Conservation (phyloP, 1,140 invertebrate genomes). For the Diorhabda elongata region DNA sequence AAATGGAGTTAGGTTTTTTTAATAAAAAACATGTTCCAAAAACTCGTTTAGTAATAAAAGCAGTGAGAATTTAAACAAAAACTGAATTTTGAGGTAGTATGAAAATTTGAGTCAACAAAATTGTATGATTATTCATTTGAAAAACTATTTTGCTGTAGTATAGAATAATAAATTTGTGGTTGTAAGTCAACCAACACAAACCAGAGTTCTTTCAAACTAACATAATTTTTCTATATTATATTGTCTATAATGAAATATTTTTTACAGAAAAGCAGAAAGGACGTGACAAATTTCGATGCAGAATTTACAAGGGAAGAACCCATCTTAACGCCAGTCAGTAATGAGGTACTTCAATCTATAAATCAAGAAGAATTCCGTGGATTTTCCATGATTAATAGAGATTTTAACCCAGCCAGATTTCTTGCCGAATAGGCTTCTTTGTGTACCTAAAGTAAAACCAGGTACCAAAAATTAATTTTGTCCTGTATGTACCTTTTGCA, state of each 20-base stretch:
- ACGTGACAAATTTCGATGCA: conserved; percentile 97
- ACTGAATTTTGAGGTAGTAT: too few relatives aligned
- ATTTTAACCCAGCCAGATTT: conserved; percentile 76
- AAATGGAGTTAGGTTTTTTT: too few relatives aligned
- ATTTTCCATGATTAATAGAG: conserved; percentile 94
- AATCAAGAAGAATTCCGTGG: conserved; percentile 97
- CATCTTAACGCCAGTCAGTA: conserved; percentile 86
- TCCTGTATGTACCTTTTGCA: background rate
- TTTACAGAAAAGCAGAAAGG: conserved; percentile 91
- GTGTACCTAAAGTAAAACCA: background rate
- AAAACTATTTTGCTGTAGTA: too few relatives aligned
- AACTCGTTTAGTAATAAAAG: too few relatives aligned
- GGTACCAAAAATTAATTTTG: background rate
- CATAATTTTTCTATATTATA: too few relatives aligned
- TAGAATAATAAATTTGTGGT: too few relatives aligned
- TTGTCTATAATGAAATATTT: background rate
- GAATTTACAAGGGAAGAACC: conserved; percentile 99
- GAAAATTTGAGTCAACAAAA: too few relatives aligned
- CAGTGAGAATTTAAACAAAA: too few relatives aligned
- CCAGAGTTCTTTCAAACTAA: too few relatives aligned
- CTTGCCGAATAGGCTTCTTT: conserved; percentile 41
- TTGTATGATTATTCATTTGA: too few relatives aligned
- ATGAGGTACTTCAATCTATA: conserved; percentile 85
- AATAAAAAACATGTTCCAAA: too few relatives aligned
- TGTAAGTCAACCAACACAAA: too few relatives aligned